These are phyloP conservation scores for Lissonota sp. DNA, from an alignment of 2,888 invertebrate species.

Conservation along the genomic window DNA sequence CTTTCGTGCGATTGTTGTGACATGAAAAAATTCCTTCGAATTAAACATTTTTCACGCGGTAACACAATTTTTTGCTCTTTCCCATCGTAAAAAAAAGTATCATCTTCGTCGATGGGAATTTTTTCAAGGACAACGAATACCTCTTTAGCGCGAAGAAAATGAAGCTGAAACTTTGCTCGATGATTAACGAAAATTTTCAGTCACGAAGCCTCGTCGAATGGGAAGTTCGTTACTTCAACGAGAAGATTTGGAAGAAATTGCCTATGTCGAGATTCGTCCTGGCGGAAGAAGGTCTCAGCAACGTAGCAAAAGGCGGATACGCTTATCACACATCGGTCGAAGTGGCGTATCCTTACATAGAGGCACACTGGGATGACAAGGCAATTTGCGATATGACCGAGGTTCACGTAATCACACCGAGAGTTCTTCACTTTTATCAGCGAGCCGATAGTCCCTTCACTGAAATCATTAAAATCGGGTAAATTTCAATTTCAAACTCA, in stretches of 20 bases:
- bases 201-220: slow-evolving; percentile 67
- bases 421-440: slow-evolving; percentile 70
- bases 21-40: neutral
- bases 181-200: neutral
- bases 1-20: neutral
- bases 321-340: slow-evolving; percentile 79
- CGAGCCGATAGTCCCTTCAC: slow-evolving; percentile 75
- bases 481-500: slow-evolving; percentile 30
- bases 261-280: slow-evolving; percentile 72
- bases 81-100: too few species aligned
- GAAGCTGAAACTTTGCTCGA: too few species aligned
- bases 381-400: slow-evolving; percentile 78
- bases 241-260: slow-evolving; percentile 75
- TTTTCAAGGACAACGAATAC: too few species aligned
- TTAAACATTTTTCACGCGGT: too few species aligned
- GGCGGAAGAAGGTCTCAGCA: slow-evolving; percentile 73
- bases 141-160: too few species aligned
- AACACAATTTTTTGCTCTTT: neutral
- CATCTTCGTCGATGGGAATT: too few species aligned
- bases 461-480: slow-evolving; percentile 78
- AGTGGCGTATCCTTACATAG: slow-evolving; percentile 76
- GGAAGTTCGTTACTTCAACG: slow-evolving; percentile 71
- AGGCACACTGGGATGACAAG: slow-evolving; percentile 74
- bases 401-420: slow-evolving; percentile 75
- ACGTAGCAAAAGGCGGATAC: slow-evolving; percentile 73